A percentile compares a stretch with the other conserved stretches of the same genome.
Conservation (phyloP, 2,888 invertebrate species). For the Ennomos fuscantarius region DNA sequence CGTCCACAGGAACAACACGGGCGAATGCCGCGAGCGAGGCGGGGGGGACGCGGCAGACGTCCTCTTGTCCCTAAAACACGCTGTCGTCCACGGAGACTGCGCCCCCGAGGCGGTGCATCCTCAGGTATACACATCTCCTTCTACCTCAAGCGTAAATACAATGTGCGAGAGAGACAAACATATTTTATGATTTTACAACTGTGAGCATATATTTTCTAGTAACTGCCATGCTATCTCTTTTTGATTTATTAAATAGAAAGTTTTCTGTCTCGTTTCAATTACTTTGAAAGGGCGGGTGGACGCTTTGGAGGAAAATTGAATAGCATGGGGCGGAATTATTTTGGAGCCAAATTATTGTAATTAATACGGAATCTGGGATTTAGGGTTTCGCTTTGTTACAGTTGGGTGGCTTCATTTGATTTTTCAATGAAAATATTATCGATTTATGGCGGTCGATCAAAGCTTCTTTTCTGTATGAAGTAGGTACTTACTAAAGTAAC, state of each 20-base stretch:
- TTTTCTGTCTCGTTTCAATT: constrained; percentile 21
- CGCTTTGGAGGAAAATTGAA: constrained; percentile 41
- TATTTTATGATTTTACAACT: not conserved
- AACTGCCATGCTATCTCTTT: constrained; percentile 16
- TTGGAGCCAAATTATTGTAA: constrained; percentile 61
- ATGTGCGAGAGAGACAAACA: constrained; percentile 7
- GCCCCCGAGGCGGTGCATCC: constrained; percentile 79
- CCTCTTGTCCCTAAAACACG: constrained; percentile 93
- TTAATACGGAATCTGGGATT: constrained; percentile 60
- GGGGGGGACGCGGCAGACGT: constrained; percentile 94
- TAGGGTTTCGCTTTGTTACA: constrained; percentile 47
- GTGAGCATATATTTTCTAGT: constrained; percentile 1
- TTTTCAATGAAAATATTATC: constrained; percentile 31
- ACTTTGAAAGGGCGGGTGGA: constrained; percentile 7
- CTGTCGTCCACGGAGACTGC: constrained; percentile 92
- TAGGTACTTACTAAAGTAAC: no score
- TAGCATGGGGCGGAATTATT: constrained; percentile 33
- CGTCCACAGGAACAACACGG: constrained; percentile 69
- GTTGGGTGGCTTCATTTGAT: constrained; percentile 34
- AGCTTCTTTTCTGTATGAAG: constrained; percentile 1
- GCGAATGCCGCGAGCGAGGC: constrained; percentile 83
- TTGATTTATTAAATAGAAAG: not conserved
- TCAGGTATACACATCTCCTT: constrained; percentile 73
- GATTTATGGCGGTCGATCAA: not conserved
- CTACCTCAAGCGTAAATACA: constrained; percentile 27